These are phyloP conservation scores for Nixonia krombeini DNA, from an alignment of 1,140 invertebrate genomes.

Conservation along the genomic window DNA sequence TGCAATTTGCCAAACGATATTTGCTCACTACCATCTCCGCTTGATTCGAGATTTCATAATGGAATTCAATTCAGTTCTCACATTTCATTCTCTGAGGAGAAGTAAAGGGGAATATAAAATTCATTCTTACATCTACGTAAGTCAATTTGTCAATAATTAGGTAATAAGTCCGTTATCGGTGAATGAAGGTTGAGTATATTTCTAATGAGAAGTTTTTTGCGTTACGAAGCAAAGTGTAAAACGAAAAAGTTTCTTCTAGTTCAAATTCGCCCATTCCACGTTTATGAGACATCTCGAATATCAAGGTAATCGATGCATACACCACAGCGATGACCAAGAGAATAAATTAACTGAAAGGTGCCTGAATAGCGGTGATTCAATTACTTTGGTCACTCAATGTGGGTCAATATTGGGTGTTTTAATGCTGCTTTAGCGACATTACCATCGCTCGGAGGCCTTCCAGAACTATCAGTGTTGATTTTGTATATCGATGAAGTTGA, in stretches of 20 bases:
- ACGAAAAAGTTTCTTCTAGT: neutral
- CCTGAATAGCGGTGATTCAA: conserved; percentile 6
- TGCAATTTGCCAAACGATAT: too few species aligned
- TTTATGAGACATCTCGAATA: neutral
- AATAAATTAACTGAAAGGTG: conserved; percentile 8
- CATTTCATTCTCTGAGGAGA: too few species aligned
- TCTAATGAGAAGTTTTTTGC: neutral
- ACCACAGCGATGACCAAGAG: conserved; percentile 2
- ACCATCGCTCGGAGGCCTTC: neutral
- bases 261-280: neutral
- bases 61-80: too few species aligned
- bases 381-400: conserved; percentile 6
- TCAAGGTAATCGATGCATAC: neutral
- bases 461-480: neutral
- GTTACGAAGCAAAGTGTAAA: too few species aligned
- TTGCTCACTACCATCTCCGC: too few species aligned
- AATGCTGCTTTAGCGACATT: neutral
- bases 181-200: too few species aligned
- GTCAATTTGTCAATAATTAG: too few species aligned
- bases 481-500: neutral
- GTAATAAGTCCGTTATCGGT: neutral
- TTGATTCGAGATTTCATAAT: too few species aligned
- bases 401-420: conserved; percentile 1
- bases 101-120: too few species aligned
- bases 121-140: too few species aligned